Evolutionary conservation across 1,140 invertebrate genomes (phyloP).

Genomic region (Amphibalanus amphitrite): DNA sequence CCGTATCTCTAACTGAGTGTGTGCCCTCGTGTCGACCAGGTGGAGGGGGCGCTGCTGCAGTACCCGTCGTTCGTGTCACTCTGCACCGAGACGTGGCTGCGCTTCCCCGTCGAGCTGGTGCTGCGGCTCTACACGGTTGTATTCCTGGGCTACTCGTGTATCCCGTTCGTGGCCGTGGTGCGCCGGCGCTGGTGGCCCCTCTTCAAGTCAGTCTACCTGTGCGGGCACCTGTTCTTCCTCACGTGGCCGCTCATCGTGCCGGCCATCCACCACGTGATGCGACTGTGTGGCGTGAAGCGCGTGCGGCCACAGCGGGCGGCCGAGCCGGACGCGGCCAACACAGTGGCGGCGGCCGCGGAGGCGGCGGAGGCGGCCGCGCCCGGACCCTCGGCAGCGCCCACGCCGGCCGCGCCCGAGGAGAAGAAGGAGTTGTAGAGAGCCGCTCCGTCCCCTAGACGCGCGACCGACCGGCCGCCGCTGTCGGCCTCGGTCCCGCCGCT

Average conservation of each 20-base stretch:
- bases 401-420: too few species aligned
- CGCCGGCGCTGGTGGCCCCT: constrained; percentile 31
- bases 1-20: too few species aligned
- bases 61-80: constrained; percentile 19
- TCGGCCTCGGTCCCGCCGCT: too few species aligned
- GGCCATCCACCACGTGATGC: not conserved
- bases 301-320: not conserved
- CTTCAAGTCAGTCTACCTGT: constrained; percentile 41
- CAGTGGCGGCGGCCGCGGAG: too few species aligned
- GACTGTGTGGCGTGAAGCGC: not conserved
- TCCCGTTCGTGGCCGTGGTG: constrained; percentile 55
- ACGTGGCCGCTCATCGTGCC: constrained; percentile 37
- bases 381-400: too few species aligned
- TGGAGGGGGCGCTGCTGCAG: constrained; percentile 22
- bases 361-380: too few species aligned
- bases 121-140: constrained; percentile 56
- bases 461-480: not conserved
- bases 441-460: too few species aligned
- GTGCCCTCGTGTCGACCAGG: constrained; percentile 21
- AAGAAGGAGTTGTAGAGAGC: not conserved
- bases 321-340: too few species aligned
- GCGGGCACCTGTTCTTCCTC: constrained; percentile 41
- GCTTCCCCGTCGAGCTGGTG: constrained; percentile 30
- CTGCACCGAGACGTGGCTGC: constrained; percentile 20
- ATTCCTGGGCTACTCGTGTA: constrained; percentile 68